Percentiles rank a stretch among this genome's conserved stretches.
These are phyloP conservation scores for Chondrilla cf. caribensis DNA, from an alignment of 37 sponge, comb jelly and placozoan genomes.

Conservation along the genomic window DNA sequence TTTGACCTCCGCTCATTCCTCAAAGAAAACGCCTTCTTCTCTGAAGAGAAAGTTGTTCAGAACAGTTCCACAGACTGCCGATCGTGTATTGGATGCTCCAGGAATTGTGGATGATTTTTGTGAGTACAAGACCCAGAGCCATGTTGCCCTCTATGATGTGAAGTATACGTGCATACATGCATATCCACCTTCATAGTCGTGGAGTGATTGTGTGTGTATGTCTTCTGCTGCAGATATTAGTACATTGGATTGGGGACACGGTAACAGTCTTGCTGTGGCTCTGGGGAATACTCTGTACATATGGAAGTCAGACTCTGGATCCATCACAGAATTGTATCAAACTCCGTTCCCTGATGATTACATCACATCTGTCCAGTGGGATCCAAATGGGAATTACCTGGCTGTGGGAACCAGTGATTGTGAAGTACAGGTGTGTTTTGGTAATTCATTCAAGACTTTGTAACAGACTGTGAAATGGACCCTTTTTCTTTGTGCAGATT, in stretches of 20 bases:
- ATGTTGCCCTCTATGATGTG: background rate
- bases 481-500: too few relatives aligned
- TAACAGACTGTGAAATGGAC: too few relatives aligned
- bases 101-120: slow-evolving; percentile 83
- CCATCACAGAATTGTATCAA: slow-evolving; percentile 33
- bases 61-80: slow-evolving; percentile 65
- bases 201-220: background rate
- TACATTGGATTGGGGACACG: slow-evolving; percentile 85
- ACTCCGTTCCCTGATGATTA: background rate
- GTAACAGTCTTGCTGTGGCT: slow-evolving; percentile 70
- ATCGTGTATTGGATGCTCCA: slow-evolving; percentile 88
- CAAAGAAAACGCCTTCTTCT: background rate
- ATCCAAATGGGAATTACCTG: slow-evolving; percentile 53
- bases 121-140: slow-evolving; percentile 12
- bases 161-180: background rate
- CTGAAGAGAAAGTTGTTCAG: slow-evolving; percentile 8
- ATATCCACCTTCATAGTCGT: background rate
- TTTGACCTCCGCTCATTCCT: too few relatives aligned
- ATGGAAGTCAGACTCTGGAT: slow-evolving; percentile 66
- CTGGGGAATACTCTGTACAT: slow-evolving; percentile 76
- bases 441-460: too few relatives aligned
- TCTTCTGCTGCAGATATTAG: slow-evolving; percentile 61
- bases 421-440: slow-evolving; percentile 66
- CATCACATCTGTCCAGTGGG: slow-evolving; percentile 67
- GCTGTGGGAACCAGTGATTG: slow-evolving; percentile 75